Conservation (phyloP, 2,888 invertebrate genomes). For the Leptinotarsa tumamoca region DNA sequence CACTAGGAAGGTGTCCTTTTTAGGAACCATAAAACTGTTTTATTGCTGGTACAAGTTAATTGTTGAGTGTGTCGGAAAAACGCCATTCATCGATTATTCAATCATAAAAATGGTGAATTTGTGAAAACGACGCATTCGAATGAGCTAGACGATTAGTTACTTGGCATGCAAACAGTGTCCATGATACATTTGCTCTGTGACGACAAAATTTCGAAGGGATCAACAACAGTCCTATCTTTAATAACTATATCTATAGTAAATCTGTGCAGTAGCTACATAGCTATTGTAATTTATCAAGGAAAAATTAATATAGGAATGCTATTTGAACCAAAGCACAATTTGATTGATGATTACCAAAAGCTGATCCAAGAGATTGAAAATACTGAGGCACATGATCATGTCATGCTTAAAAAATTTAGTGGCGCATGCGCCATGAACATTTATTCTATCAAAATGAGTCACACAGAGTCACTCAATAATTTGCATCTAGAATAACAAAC, state of each 20-base stretch:
- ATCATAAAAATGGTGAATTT: constrained; percentile 9
- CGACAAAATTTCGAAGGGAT: neutral
- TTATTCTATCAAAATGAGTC: neutral
- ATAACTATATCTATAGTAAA: no score
- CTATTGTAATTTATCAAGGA: no score
- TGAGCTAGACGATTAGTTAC: neutral
- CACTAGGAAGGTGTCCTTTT: constrained; percentile 27
- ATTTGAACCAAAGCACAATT: neutral
- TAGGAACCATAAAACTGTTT: constrained; percentile 49
- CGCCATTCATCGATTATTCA: constrained; percentile 1
- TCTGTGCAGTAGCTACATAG: no score
- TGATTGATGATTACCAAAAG: no score
- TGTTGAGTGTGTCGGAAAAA: neutral
- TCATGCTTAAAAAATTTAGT: neutral
- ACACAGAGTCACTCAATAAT: neutral
- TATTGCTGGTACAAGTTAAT: constrained; percentile 46
- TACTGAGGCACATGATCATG: constrained; percentile 9
- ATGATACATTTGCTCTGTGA: neutral
- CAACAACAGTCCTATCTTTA: neutral
- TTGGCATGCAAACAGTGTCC: neutral
- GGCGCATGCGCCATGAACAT: neutral
- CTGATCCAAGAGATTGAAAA: neutral
- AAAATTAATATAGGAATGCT: neutral
- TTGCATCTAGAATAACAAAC: neutral
- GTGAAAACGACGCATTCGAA: neutral